Conservation (phyloP, 1,140 invertebrate genomes). For the Drosophila repleta region DNA sequence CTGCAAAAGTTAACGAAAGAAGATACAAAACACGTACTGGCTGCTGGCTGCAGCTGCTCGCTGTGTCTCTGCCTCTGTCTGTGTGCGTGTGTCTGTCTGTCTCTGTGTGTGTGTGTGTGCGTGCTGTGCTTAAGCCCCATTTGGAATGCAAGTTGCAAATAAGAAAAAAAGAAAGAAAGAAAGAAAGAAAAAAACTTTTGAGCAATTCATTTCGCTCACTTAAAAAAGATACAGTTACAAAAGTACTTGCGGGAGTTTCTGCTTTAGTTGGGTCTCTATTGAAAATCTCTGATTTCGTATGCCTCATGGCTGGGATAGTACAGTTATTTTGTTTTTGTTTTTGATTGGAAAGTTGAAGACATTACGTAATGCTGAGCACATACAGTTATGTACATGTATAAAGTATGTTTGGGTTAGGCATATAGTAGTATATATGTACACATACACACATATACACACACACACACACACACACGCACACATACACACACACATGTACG, state of each 20-base stretch:
- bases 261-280: not conserved
- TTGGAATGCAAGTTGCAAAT: conserved; percentile 21
- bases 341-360: conserved; percentile 40
- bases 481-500: conserved; percentile 9
- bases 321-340: conserved; percentile 4
- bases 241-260: not conserved
- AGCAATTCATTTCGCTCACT: conserved; percentile 41
- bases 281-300: not conserved
- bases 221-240: conserved; percentile 14
- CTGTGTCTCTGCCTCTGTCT: conserved; percentile 3
- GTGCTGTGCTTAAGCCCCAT: conserved; percentile 48
- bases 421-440: conserved; percentile 9
- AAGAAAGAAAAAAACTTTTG: conserved; percentile 34
- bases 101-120: conserved; percentile 23
- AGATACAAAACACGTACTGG: conserved; percentile 22
- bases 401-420: conserved; percentile 28
- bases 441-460: not conserved
- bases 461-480: not conserved
- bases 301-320: conserved; percentile 20
- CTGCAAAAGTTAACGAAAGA: conserved; percentile 30
- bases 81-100: conserved; percentile 11
- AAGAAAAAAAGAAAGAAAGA: too few species aligned
- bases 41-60: conserved; percentile 8
- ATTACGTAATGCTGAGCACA: conserved; percentile 71
- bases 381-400: conserved; percentile 69